Percentiles rank a stretch among this genome's conserved stretches.
Evolutionary conservation across 2,888 invertebrate genomes (phyloP).

Genomic region (Gibbula magus): DNA sequence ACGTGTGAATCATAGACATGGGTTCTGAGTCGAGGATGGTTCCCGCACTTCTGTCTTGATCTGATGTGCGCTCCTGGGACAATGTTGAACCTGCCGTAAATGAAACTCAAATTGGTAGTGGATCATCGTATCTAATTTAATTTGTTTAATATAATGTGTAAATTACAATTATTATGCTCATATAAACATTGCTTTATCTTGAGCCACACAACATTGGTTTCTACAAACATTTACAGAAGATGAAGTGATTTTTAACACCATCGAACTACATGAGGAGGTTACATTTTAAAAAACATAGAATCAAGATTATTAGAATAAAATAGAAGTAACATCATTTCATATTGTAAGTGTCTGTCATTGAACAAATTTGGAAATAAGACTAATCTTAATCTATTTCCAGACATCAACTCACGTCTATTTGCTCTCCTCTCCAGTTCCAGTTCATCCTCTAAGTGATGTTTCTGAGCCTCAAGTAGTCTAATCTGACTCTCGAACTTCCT

Average conservation of each 20-base stretch:
- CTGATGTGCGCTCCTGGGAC: no score
- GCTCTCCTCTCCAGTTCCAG: conserved; percentile 47
- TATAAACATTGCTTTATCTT: no score
- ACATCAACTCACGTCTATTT: conserved; percentile 28
- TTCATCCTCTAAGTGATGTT: conserved; percentile 59
- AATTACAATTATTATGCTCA: no score
- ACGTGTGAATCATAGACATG: conserved; percentile 26
- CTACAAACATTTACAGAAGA: no score
- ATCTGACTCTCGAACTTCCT: conserved; percentile 60
- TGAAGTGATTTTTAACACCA: no score
- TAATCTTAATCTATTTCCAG: not conserved
- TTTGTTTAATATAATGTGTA: not conserved
- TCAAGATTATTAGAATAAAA: not conserved
- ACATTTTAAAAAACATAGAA: not conserved
- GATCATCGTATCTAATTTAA: no score
- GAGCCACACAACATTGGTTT: no score
- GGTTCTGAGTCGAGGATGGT: conserved; percentile 28
- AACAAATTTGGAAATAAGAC: not conserved
- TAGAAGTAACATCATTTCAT: not conserved
- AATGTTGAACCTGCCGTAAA: no score
- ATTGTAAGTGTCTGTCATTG: not conserved
- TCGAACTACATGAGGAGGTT: no score
- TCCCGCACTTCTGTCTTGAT: conserved; percentile 6
- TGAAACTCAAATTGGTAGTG: no score
- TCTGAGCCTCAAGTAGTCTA: conserved; percentile 53